Evolutionary conservation across 2,797 vertebrate genomes (phyloP).

Genomic region (Sebastes baramenuke): DNA sequence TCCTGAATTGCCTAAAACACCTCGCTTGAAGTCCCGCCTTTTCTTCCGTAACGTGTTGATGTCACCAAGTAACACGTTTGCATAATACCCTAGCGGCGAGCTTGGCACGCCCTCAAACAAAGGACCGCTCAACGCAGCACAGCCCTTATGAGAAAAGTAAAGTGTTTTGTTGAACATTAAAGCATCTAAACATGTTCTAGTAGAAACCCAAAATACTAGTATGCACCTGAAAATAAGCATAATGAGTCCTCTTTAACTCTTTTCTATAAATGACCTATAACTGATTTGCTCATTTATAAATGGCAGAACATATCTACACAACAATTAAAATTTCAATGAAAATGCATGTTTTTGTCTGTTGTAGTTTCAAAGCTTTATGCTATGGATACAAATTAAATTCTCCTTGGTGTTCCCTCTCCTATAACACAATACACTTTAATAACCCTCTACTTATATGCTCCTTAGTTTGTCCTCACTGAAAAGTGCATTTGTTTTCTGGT

Average conservation of each 20-base stretch:
- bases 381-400: not conserved
- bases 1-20: too few species aligned
- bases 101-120: too few species aligned
- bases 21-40: too few species aligned
- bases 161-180: too few species aligned
- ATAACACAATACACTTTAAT: conserved; percentile 19
- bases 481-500: conserved; percentile 43
- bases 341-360: not conserved
- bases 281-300: conserved; percentile 9
- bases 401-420: not conserved
- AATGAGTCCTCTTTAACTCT: not conserved
- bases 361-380: not conserved
- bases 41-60: too few species aligned
- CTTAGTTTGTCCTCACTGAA: conserved; percentile 42
- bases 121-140: too few species aligned
- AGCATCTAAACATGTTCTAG: too few species aligned
- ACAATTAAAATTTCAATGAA: not conserved
- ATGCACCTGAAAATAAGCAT: too few species aligned
- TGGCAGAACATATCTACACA: not conserved
- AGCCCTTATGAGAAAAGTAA: too few species aligned
- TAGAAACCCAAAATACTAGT: too few species aligned
- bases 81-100: too few species aligned
- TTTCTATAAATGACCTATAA: not conserved
- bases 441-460: conserved; percentile 31
- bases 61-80: too few species aligned